Evolutionary conservation across 2,888 invertebrate species (phyloP), one percentile per base, ranked within the genome.

Genomic region (Tinea pellionella): DNA sequence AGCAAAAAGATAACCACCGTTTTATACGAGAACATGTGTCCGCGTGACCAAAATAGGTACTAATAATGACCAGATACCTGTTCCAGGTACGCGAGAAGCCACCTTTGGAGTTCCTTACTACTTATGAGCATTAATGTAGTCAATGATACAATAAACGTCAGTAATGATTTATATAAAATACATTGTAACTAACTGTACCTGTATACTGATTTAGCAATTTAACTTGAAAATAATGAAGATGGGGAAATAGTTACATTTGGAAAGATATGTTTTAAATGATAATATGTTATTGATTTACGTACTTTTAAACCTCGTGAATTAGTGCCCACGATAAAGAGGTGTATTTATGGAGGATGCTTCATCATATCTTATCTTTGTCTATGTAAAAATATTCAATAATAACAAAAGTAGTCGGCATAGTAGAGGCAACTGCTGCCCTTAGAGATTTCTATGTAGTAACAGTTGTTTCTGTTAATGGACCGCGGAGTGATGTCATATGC

Each of bases 61-160:
- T 47, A 47, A 24, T 24, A 24, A 47, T 16, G 47, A 15, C 16
- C 13, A 16, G 47, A 47, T 47, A 47, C 47, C 47, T 47, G 47
- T 47, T 47, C 15, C 47, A 47, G 47, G 15, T 47, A 47, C 47
- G 47, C 47, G 16, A 47, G 47, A 16, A 47, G n/a, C 47, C 13
- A 2, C 6, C 2, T 47, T 47, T 16, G 47, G 47, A 47, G 7
- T 47, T 47, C 13, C 47, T 16, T 47, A 47, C 47, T 47, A 15
- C 47, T 47, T 47, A 15, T 47, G 47, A 47, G 47, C 47, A 47
- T 47, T 47, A 47, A 47, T 47, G 47, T 16, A 47, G 47, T 47
- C 47, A 47, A 16, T 16, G 47, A 47, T 47, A 47, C 47, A 47
- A 37, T 37, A 37, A 47, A 47, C n/a, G 47, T 16, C 47, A 47